Base-by-base conservation (phyloP, 2,888 invertebrate species). In the Dorcus parallelipipedus region DNA sequence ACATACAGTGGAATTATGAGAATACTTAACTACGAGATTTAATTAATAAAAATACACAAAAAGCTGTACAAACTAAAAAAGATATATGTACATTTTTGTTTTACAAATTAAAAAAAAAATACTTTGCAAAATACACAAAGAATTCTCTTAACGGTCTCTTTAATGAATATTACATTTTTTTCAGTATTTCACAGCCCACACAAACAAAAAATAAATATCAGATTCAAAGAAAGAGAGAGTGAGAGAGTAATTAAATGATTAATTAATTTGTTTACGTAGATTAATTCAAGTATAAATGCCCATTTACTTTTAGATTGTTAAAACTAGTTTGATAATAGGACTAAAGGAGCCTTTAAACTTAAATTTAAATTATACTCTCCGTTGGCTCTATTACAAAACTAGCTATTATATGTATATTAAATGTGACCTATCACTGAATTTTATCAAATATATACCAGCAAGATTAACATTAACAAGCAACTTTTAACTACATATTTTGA, bases 181-280 rank as follows among this genome's bases (percentile, higher is more conserved):
- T 50, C 51, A 56, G 38, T 51, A 51, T 50, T 56, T 56, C 56
- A 56, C 56, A 56, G 56, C 56, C 56, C 56, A 50, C 51, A 51
- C 56, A 45, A 45, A 56, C 50, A 45, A 7, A 45, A 55, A 50
- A 38, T 17, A 52, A 52, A 52, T 43, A 38, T 45, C 47, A 47
- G 20, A 9, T 17, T 14, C 26, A 23, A 23, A 26, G 26, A 47
- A 23, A 52, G 20, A 33, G 45, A 52, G 26, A 14, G 1, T 14
- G 14, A 20, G 20, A 26, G 42, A 42, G 20, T 52, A 38, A 10
- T 23, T 23, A 42, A 43, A 6, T 43, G 42, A 42, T 14, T 52
- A 38, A 10, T 23, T 23, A 42, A 43, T 8, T 14, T 43, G 45
- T 26, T 9, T n/a, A 26, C 38, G 6, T 33, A 42, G 20, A 42